A percentile compares a stretch with the other conserved stretches of the same genome.
Evolutionary conservation across 2,797 vertebrate genomes (phyloP).

Genomic region (Threskiornis aethiopicus): DNA sequence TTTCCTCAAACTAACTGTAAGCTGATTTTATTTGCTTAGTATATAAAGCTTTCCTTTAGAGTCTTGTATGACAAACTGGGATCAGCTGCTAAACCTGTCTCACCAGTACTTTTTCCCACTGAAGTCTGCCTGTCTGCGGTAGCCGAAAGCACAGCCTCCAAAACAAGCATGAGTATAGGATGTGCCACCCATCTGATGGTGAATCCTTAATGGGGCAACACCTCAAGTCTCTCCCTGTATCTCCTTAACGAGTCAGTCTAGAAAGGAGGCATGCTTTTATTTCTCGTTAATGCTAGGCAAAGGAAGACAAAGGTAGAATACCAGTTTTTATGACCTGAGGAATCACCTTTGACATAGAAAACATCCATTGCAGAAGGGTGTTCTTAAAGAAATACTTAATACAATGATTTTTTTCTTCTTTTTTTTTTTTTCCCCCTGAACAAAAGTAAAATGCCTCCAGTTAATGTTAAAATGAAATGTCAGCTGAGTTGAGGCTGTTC

Average conservation of each 20-base stretch:
- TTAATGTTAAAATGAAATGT: neutral
- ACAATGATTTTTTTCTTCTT: neutral
- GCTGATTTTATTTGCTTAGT: neutral
- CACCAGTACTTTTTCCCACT: neutral
- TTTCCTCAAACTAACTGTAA: neutral
- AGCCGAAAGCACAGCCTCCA: neutral
- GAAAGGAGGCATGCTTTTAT: neutral
- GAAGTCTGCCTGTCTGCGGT: neutral
- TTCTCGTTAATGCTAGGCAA: neutral
- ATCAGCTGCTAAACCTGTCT: neutral
- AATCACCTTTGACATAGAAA: neutral
- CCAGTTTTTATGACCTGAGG: neutral
- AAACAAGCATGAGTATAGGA: accelerated
- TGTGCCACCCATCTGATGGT: neutral
- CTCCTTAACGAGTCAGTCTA: neutral
- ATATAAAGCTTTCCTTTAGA: neutral
- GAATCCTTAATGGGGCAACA: neutral
- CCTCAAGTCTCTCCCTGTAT: neutral
- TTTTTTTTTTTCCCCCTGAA: neutral
- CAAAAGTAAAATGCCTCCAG: neutral
- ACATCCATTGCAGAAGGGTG: neutral
- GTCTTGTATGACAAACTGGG: neutral
- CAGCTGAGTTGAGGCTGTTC: neutral
- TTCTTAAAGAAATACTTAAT: neutral
- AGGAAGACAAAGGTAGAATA: neutral